Evolutionary conservation across 2,797 vertebrate species (phyloP).

Genomic region (Glyptemys insculpta): DNA sequence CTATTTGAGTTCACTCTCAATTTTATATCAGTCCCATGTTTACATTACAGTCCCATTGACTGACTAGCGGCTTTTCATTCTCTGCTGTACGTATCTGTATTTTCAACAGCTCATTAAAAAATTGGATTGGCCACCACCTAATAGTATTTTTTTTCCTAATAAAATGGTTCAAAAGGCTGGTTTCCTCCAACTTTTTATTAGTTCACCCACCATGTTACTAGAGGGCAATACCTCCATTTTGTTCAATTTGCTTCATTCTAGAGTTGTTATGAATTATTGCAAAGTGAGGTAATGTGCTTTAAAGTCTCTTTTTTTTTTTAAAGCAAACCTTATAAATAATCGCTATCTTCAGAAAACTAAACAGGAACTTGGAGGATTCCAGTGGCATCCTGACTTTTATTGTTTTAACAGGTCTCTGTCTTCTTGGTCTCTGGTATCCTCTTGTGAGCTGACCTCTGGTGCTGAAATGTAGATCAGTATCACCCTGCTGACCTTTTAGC

Average conservation of each 20-base stretch:
- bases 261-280: slow-evolving; percentile 4
- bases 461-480: not conserved
- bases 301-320: not conserved
- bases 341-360: slow-evolving; percentile 45
- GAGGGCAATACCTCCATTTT: not conserved
- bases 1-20: fast-evolving
- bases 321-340: not conserved
- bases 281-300: not conserved
- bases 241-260: not conserved
- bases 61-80: not conserved
- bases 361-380: slow-evolving; percentile 49
- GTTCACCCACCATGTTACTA: not conserved
- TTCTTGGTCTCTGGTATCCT: slow-evolving; percentile 2
- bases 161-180: not conserved
- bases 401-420: slow-evolving; percentile 55
- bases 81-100: not conserved
- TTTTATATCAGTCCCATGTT: slow-evolving; percentile 16
- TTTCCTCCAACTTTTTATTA: not conserved
- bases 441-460: slow-evolving; percentile 21
- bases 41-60: not conserved
- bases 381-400: slow-evolving; percentile 51
- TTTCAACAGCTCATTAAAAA: not conserved
- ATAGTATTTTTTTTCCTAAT: not conserved
- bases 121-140: not conserved
- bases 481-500: not conserved